Percentiles rank a stretch among this genome's conserved stretches.
These are phyloP conservation scores for Cyanoramphus novaezelandiae DNA, from an alignment of 2,113 vertebrate species.

Conservation along the genomic window DNA sequence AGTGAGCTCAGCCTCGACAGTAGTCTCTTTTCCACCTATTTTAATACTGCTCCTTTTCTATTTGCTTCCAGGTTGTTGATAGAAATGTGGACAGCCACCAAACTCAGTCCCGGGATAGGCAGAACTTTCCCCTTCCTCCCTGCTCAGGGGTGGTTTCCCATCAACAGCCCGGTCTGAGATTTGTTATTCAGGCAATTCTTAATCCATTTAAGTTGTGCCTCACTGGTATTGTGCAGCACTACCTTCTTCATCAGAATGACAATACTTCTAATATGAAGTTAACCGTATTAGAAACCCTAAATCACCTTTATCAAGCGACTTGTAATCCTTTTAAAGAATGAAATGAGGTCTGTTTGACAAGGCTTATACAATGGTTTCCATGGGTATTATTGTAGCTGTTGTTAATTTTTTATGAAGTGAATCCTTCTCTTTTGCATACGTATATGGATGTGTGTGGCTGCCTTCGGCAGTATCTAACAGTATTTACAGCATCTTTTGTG, in stretches of 20 bases:
- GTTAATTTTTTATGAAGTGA: not conserved
- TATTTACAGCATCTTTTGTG: not conserved
- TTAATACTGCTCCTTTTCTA: not conserved
- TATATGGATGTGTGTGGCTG: not conserved
- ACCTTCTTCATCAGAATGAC: not conserved
- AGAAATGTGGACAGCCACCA: not conserved
- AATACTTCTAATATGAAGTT: not conserved
- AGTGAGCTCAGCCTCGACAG: not conserved
- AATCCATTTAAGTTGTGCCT: not conserved
- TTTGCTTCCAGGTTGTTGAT: not conserved
- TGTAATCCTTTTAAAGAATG: slow-evolving; percentile 14
- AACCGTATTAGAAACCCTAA: not conserved
- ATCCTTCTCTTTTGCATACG: not conserved
- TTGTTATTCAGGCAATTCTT: not conserved
- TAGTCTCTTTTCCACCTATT: not conserved
- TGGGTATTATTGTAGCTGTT: not conserved
- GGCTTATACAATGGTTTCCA: not conserved
- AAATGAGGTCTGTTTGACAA: not conserved
- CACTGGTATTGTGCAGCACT: not conserved
- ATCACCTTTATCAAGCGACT: not conserved
- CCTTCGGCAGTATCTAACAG: not conserved
- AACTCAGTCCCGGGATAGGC: not conserved
- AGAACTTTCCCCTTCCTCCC: not conserved
- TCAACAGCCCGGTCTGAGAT: not conserved
- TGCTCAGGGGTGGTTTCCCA: not conserved